Percentiles rank a stretch among this genome's conserved stretches.
Evolutionary conservation across 2,797 vertebrate genomes (phyloP).

Genomic region (Phrynocephalus vlangalii): DNA sequence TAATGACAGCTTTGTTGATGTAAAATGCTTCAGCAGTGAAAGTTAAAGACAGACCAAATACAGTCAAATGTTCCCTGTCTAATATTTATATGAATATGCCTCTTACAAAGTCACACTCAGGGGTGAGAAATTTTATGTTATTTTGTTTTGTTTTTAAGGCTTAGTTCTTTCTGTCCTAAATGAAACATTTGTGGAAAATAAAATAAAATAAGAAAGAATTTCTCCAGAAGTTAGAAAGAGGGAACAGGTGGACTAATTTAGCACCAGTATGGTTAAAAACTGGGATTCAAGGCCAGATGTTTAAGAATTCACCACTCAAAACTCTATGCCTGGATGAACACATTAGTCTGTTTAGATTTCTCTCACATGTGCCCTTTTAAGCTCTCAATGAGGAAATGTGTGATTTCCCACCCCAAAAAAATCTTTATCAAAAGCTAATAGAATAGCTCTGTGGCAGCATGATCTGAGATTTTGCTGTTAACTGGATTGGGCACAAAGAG

Average conservation of each 20-base stretch:
- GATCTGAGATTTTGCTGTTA: too few relatives aligned
- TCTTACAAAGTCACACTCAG: too few relatives aligned
- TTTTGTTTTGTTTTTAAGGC: not conserved
- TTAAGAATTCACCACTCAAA: not conserved
- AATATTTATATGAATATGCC: not conserved
- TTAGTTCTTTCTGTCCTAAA: too few relatives aligned
- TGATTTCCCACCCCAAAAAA: not conserved
- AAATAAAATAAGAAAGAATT: not conserved
- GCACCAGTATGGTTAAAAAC: not conserved
- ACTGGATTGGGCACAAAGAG: too few relatives aligned
- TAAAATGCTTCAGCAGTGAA: slow-evolving; percentile 37
- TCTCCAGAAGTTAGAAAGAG: not conserved
- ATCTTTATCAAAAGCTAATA: too few relatives aligned
- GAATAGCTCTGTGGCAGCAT: too few relatives aligned
- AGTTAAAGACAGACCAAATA: slow-evolving; percentile 25
- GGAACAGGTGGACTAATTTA: not conserved
- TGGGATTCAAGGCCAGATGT: not conserved
- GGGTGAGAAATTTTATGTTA: not conserved
- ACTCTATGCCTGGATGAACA: not conserved
- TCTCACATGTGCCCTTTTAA: not conserved
- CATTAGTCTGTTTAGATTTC: not conserved
- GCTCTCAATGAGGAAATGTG: not conserved
- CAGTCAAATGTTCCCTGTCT: not conserved
- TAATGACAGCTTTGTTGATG: slow-evolving; percentile 14
- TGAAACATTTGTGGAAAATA: not conserved